Percentiles rank a stretch among this genome's conserved stretches.
These are phyloP conservation scores for Leptocoma aspasia DNA, from an alignment of 2,113 vertebrate species.

Conservation along the genomic window DNA sequence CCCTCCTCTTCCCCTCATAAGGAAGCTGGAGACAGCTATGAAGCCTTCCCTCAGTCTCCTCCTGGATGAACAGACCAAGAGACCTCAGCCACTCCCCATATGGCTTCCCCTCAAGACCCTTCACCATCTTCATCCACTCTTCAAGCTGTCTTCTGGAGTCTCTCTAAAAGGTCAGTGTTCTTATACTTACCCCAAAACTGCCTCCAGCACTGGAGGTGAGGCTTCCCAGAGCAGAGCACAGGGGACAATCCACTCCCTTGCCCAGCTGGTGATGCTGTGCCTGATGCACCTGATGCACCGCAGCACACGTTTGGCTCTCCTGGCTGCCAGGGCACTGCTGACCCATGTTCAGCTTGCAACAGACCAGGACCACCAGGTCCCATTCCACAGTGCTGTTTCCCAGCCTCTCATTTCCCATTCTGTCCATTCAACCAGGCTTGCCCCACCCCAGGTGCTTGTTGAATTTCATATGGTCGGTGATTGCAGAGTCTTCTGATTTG, in stretches of 20 bases:
- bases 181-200: neutral
- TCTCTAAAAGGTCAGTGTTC: neutral
- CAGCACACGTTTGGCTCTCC: too few species aligned
- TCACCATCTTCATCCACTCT: neutral
- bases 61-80: neutral
- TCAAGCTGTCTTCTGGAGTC: neutral
- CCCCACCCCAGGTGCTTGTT: too few species aligned
- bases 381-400: too few species aligned
- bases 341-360: fast-evolving
- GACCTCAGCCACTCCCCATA: neutral
- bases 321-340: too few species aligned
- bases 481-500: too few species aligned
- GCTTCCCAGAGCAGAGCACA: neutral
- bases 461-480: too few species aligned
- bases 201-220: neutral
- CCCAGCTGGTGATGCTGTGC: too few species aligned
- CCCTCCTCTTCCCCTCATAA: neutral
- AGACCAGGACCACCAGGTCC: fast-evolving
- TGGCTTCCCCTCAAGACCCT: neutral
- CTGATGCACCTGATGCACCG: too few species aligned
- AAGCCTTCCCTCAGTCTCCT: neutral
- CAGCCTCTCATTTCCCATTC: too few species aligned
- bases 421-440: too few species aligned
- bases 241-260: too few species aligned
- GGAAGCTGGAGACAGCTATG: neutral